Evolutionary conservation across 1,140 invertebrate genomes (phyloP).

Genomic region (Drosophila oshimai): DNA sequence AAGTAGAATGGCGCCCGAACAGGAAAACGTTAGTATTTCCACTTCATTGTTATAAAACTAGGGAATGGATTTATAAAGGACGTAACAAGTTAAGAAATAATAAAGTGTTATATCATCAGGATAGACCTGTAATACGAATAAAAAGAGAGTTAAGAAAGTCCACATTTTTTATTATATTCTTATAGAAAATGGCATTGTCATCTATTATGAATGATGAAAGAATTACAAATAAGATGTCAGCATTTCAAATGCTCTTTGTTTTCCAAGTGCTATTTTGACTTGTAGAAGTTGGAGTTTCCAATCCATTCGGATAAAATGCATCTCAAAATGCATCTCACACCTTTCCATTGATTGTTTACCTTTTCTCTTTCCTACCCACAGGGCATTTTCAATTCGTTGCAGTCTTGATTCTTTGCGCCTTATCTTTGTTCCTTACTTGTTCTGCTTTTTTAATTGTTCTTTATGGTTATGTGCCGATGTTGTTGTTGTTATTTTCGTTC

Average conservation of each 20-base stretch:
- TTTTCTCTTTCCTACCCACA: background rate
- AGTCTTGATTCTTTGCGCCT: slow-evolving; percentile 3
- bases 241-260: background rate
- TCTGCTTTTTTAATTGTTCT: slow-evolving; percentile 66
- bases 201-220: background rate
- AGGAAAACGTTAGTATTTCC: too few relatives aligned
- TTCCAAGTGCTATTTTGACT: background rate
- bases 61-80: too few relatives aligned
- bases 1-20: too few relatives aligned
- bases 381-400: slow-evolving; percentile 21
- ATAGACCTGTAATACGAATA: too few relatives aligned
- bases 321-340: background rate
- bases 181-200: too few relatives aligned
- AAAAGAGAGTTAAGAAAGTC: too few relatives aligned
- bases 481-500: slow-evolving; percentile 47
- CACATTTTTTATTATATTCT: too few relatives aligned
- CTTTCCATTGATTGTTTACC: slow-evolving; percentile 3
- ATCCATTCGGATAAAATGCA: too few relatives aligned
- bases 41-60: too few relatives aligned
- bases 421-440: slow-evolving; percentile 40
- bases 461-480: slow-evolving; percentile 34
- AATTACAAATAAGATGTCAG: background rate
- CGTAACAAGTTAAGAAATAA: too few relatives aligned
- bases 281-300: background rate
- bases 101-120: too few relatives aligned